A percentile compares a stretch with the other conserved stretches of the same genome.
These are phyloP conservation scores for Butorides virescens DNA, from an alignment of 2,113 vertebrate genomes.

Conservation along the genomic window DNA sequence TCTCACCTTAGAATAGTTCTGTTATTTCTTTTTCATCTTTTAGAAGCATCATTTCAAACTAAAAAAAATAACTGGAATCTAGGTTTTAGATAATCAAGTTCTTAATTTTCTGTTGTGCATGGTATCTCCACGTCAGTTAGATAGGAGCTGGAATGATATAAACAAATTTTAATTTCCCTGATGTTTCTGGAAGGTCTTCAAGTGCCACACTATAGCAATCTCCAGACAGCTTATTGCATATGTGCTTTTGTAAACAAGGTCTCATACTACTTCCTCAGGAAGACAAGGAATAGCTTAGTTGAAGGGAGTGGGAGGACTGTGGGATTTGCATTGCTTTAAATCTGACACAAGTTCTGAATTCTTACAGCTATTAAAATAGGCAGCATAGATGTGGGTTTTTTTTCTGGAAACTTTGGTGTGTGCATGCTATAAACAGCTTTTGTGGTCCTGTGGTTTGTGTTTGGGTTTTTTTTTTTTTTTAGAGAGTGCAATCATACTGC, in stretches of 20 bases:
- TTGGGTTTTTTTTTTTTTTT: background rate
- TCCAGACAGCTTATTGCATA: background rate
- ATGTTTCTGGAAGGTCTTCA: background rate
- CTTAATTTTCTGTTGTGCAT: background rate
- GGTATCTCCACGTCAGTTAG: background rate
- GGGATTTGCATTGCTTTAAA: background rate
- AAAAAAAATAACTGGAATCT: background rate
- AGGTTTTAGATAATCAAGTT: background rate
- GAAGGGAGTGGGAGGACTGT: background rate
- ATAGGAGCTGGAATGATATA: background rate
- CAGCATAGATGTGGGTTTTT: background rate
- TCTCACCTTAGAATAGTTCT: background rate
- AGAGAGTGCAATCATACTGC: rapidly evolving
- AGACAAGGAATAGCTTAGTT: background rate
- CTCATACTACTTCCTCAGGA: background rate
- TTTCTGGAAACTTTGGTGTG: background rate
- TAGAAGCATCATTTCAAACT: background rate
- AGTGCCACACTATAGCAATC: background rate
- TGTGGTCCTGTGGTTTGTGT: background rate
- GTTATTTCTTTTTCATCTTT: background rate
- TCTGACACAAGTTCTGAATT: background rate
- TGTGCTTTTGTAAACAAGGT: background rate
- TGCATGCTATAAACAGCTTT: background rate
- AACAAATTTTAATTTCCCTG: background rate
- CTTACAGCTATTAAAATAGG: background rate